Base-by-base conservation (phyloP, 2,888 invertebrate species). In the Ctenicera cuprea region DNA sequence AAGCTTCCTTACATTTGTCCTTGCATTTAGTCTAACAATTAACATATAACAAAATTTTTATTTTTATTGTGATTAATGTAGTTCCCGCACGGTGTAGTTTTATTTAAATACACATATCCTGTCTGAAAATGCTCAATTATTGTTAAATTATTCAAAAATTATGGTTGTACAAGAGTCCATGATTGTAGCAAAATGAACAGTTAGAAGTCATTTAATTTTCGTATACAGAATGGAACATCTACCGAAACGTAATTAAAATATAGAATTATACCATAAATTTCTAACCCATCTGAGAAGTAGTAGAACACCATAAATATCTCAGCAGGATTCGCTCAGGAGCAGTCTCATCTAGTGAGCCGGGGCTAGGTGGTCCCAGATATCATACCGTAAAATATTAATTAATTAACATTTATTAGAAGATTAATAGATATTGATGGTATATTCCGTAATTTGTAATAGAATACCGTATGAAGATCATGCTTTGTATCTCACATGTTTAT, bases 331-430 rank as follows among this genome's bases (percentile, higher is more conserved):
- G 63, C 65, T 75, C 75, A 72, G 77, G 75, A 77, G 74, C 77
- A 75, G 73, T 71, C 70, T 77, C 75, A 70, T 75, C 77, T 73
- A 77, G 74, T 77, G 74, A 71, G 64, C 66, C 63, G 52, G 64
- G 71, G 52, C 77, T 77, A 68, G 77, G 77, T 77, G 77, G 77
- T 77, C 77, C 68, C 59, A 62, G 71, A 74, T 75, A 77, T 77
- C 77, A 75, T 71, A 73, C 62, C 64, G 62, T 73, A 74, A 76
- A 76, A 77, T 72, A 77, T 74, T 77, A 75, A 77, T 75, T 75
- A 73, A 75, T 77, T 77, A 74, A 75, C 65, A 71, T 75, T 67
- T 75, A 77, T 77, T 75, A 54, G 45, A 73, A 69, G 72, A 75
- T 72, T 71, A 75, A 75, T 72, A 59, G 71, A 61, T 71, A 64